Base-by-base conservation (phyloP, 2,113 vertebrate species). In the Argyrosomus japonicus region DNA sequence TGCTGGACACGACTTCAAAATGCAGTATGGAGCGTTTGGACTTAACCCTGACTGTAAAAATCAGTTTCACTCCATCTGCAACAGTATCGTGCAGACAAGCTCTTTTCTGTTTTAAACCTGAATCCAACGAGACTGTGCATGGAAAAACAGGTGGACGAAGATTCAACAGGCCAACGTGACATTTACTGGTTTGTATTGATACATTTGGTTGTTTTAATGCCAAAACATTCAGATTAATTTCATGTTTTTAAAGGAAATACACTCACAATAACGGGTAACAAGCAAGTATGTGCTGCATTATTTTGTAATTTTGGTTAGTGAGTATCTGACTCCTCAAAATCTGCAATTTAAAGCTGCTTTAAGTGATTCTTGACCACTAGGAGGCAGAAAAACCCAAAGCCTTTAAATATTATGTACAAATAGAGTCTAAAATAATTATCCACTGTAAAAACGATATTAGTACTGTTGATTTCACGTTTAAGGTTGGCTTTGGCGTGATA, bases 11-110 rank as follows among this genome's bases (percentile, higher is more conserved):
- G 0, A 74, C 84, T 73, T 74, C 50, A 74, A 47, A 68, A 57
- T 8, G 36, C 36, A 8, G 36, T 29, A 57, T 2, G 3, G 14
- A 58, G 75, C 6, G 10, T 50, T 15, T 77, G 29, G 43, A 64
- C 10, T 4, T 10, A 17, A 47, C n/a, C 18, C 36, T 0, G 58
- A 73, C 60, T 48, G 57, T 77, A 43, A 51, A 56, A 73, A 36
- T 56, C 62, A n/a, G 21, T 79, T 83, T 83, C 71, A 77, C 63
- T 64, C 75, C 54, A 53, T 63, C 64, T 75, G 25, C 40, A 56
- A 18, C 50, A 19, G 32, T 1, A 0, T 1, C 17, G 25, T 40
- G n/a, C 43, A 67, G 65, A 82, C 64, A 36, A 61, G 58, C 64
- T n/a, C 36, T 25, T 60, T 12, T 6, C 56, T 54, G 62, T 36